phyloP scores from a whole-genome alignment of 2,113 vertebrate genomes.

The Pseudorectes ferrugineus region DNA sequence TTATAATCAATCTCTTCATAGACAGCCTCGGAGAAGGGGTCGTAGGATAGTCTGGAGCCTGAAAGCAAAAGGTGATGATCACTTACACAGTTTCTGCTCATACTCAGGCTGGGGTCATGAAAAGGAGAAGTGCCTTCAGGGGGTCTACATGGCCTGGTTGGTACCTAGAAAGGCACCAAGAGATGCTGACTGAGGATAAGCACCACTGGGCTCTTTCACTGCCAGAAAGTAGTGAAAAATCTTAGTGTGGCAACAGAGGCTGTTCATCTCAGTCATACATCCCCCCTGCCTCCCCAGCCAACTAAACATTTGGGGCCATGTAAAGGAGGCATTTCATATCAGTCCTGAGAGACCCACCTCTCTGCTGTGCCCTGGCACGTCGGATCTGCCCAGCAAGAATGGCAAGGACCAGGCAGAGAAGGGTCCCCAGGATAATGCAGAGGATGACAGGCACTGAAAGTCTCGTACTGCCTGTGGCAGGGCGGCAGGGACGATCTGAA shows the following conservation, averaged over 20 bases:
- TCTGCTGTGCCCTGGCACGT: neutral
- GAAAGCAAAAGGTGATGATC: neutral
- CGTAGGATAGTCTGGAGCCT: neutral
- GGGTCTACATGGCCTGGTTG: neutral
- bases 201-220: neutral
- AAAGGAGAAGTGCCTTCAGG: neutral
- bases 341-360: neutral
- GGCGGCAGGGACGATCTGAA: neutral
- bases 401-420: constrained; percentile 40
- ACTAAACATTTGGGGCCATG: neutral
- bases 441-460: neutral
- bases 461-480: neutral
- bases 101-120: neutral
- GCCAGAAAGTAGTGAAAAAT: neutral
- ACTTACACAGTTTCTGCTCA: neutral
- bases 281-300: neutral
- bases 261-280: neutral
- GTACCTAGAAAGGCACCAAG: neutral
- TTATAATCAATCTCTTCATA: constrained; percentile 48
- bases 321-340: neutral
- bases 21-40: constrained; percentile 15
- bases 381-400: constrained; percentile 4
- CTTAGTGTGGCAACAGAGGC: neutral
- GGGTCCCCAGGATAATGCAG: constrained; percentile 25
- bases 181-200: neutral